Evolutionary conservation across 2,888 invertebrate genomes (phyloP).

Genomic region (Chrysotoxum bicinctum): DNA sequence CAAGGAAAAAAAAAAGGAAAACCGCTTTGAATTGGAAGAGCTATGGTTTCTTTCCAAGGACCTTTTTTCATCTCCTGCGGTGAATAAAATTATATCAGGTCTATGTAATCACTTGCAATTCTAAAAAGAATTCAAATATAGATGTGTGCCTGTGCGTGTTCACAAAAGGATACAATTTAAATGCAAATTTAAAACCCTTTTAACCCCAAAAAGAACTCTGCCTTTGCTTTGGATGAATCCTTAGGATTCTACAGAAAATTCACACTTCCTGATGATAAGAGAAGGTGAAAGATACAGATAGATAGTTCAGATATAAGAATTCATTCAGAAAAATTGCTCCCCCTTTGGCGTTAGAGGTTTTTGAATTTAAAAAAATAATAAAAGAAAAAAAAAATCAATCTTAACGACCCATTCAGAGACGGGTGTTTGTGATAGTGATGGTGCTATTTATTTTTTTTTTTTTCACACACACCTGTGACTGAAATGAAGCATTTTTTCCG

Average conservation of each 20-base stretch:
- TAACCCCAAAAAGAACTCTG: constrained; percentile 38
- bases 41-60: constrained; percentile 32
- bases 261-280: constrained; percentile 52
- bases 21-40: constrained; percentile 54
- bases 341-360: constrained; percentile 49
- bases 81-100: constrained; percentile 62
- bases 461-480: constrained; percentile 28
- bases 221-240: constrained; percentile 40
- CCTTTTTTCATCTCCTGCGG: constrained; percentile 26
- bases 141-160: constrained; percentile 19
- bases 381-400: constrained; percentile 38
- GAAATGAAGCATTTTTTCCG: constrained; percentile 3
- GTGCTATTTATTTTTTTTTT: background rate
- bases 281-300: constrained; percentile 41
- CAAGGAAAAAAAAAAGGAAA: background rate
- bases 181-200: constrained; percentile 69
- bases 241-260: constrained; percentile 51
- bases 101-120: constrained; percentile 54
- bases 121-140: constrained; percentile 28
- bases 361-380: constrained; percentile 49
- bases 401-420: constrained; percentile 10
- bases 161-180: constrained; percentile 71
- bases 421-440: background rate
- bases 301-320: constrained; percentile 32
- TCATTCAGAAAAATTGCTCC: constrained; percentile 47